Conservation (phyloP, 2,888 invertebrate genomes). For the Matsumyia berberina region DNA sequence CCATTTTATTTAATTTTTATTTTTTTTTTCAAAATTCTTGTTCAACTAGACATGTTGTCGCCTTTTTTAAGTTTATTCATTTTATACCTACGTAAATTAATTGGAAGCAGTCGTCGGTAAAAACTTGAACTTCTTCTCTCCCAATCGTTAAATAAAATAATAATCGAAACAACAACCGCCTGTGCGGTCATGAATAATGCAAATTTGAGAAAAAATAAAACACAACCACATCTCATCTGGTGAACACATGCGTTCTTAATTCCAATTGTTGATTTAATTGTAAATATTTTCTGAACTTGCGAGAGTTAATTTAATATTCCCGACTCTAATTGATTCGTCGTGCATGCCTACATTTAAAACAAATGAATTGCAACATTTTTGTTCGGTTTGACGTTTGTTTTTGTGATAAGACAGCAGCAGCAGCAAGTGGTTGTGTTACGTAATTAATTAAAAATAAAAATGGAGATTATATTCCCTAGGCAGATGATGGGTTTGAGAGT, state of each 20-base stretch:
- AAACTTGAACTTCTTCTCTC: too few species aligned
- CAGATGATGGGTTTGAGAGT: too few species aligned
- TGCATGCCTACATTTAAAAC: constrained; percentile 18
- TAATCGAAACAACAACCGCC: neutral
- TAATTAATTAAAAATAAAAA: too few species aligned
- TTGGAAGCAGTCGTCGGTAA: too few species aligned
- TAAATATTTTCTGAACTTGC: constrained; percentile 19
- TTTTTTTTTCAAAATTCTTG: neutral
- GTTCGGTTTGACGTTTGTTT: neutral
- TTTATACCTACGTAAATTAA: too few species aligned
- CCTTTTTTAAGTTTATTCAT: neutral
- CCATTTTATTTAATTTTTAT: too few species aligned
- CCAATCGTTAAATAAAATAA: neutral
- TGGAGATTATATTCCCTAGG: too few species aligned
- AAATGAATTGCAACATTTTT: constrained; percentile 9
- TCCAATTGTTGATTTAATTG: constrained; percentile 6
- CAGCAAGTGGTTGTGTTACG: too few species aligned
- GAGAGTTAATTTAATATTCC: constrained; percentile 42
- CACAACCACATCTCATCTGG: constrained; percentile 1
- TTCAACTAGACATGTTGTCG: constrained; percentile 17
- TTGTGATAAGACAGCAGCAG: too few species aligned
- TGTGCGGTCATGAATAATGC: constrained; percentile 6
- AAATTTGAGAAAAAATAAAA: neutral
- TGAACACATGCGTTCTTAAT: constrained; percentile 30
- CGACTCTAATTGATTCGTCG: constrained; percentile 43